phyloP scores from a whole-genome alignment of 35 echinoderm and acorn worm genomes.

The Lytechinus pictus region DNA sequence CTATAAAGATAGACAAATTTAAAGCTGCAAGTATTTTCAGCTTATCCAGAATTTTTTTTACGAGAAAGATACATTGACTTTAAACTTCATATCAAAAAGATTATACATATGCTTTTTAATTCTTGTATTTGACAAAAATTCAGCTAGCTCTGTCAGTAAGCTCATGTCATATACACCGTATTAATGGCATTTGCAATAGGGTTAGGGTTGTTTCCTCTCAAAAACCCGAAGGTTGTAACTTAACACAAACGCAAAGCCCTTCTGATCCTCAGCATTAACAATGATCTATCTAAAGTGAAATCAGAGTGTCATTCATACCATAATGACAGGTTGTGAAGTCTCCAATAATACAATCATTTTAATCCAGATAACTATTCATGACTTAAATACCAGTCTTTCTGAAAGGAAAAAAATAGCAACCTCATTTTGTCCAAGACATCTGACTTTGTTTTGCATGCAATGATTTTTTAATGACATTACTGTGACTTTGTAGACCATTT shows the following conservation, averaged over 20 bases:
- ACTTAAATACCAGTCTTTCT: not conserved
- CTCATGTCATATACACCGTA: not conserved
- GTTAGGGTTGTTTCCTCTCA: not conserved
- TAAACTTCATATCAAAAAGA: not conserved
- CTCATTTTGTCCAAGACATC: not conserved
- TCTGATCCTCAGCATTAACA: not conserved
- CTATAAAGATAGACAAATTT: not conserved
- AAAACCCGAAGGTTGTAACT: not conserved
- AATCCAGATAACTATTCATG: not conserved
- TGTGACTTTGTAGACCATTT: not conserved
- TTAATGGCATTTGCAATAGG: not conserved
- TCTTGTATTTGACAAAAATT: not conserved
- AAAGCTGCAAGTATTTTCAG: not conserved
- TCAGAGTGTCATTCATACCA: not conserved
- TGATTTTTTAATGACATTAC: no score
- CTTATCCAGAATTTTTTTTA: not conserved
- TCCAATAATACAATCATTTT: not conserved
- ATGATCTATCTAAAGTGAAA: constrained; percentile 1
- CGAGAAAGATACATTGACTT: not conserved
- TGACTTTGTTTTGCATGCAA: no score
- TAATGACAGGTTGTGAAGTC: not conserved
- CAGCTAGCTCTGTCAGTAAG: not conserved
- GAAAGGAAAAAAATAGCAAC: not conserved
- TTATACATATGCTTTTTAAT: not conserved
- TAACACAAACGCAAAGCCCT: not conserved